phyloP scores from a whole-genome alignment of 2,888 invertebrate species.

The Artemia sinica region DNA sequence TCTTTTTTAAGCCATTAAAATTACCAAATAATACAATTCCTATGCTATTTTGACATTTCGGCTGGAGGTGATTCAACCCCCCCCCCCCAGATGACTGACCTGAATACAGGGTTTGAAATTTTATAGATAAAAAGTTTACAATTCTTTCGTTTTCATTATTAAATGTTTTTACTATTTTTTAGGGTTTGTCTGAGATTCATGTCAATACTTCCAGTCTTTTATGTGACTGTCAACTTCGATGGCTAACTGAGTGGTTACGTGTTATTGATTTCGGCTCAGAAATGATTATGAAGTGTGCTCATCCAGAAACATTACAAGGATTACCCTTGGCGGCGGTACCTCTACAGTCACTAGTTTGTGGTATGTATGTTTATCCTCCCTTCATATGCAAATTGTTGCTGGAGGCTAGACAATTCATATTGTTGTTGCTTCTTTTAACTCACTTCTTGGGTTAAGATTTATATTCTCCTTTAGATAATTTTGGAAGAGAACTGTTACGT shows the following conservation, averaged over 20 bases:
- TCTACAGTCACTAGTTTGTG: conserved; percentile 33
- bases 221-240: conserved; percentile 72
- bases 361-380: conserved; percentile 28
- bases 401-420: not conserved
- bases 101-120: too few relatives aligned
- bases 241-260: conserved; percentile 68
- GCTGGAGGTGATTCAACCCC: too few relatives aligned
- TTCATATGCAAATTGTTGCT: conserved; percentile 23
- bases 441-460: not conserved
- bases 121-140: too few relatives aligned
- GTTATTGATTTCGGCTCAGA: conserved; percentile 5
- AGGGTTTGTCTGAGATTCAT: conserved; percentile 40
- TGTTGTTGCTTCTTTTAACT: not conserved
- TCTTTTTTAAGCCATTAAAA: too few relatives aligned
- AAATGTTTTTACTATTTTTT: not conserved
- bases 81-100: too few relatives aligned
- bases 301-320: conserved; percentile 57
- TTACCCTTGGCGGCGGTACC: conserved; percentile 47
- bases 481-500: too few relatives aligned
- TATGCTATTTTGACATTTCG: too few relatives aligned
- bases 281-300: conserved; percentile 45
- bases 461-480: conserved; percentile 7
- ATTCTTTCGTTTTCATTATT: too few relatives aligned
- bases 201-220: conserved; percentile 56
- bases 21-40: too few relatives aligned